Percentiles rank a stretch among this genome's conserved stretches.
Conservation (phyloP, 2,797 vertebrate genomes). For the Enteromius radiatus region DNA sequence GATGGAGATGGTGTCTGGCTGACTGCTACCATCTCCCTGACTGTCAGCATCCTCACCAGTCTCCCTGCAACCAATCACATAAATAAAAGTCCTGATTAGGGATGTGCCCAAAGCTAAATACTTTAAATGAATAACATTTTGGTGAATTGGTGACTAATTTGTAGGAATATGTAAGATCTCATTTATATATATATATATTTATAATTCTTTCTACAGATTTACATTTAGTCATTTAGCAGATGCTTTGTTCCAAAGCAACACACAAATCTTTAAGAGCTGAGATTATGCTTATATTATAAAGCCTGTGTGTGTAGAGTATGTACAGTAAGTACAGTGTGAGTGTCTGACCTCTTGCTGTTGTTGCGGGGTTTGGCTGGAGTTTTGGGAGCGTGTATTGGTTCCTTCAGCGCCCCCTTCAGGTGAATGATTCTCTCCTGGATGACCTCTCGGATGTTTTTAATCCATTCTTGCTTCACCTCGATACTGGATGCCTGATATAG, state of each 20-base stretch:
- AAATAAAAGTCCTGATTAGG: conserved; percentile 18
- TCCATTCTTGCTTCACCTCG: conserved; percentile 98
- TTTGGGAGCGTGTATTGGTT: conserved; percentile 94
- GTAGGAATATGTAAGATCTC: background rate
- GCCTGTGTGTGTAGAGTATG: background rate
- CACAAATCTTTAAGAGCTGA: background rate
- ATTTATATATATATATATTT: too few relatives aligned
- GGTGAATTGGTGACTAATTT: background rate
- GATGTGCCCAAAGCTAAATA: background rate
- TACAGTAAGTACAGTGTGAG: background rate
- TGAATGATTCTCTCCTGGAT: conserved; percentile 99
- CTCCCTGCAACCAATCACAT: conserved; percentile 78
- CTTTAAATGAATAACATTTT: background rate
- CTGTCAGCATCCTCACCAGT: conserved; percentile 92
- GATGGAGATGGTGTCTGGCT: conserved; percentile 96
- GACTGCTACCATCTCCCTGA: conserved; percentile 96
- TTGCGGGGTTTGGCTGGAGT: conserved; percentile 92
- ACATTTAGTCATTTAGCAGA: background rate
- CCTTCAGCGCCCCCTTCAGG: conserved; percentile 96
- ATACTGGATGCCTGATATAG: conserved; percentile 88
- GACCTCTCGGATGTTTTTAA: conserved; percentile 97
- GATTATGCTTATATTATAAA: background rate
- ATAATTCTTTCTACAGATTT: background rate
- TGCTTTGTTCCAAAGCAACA: background rate
- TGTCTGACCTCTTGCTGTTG: conserved; percentile 88